These are phyloP conservation scores for Clarias fuscus DNA, from an alignment of 2,797 vertebrate species.

Conservation along the genomic window DNA sequence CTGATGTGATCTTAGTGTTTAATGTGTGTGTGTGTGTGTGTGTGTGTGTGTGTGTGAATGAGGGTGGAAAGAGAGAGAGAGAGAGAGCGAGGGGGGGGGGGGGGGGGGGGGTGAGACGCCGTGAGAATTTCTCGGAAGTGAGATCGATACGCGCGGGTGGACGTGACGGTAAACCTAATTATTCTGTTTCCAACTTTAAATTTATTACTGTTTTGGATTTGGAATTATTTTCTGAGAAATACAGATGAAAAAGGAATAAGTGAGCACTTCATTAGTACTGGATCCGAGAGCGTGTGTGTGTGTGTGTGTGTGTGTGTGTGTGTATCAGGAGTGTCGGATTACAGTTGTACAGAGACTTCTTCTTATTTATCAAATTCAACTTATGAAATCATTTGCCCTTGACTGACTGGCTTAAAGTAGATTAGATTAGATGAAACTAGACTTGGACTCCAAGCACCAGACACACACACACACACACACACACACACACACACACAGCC, in stretches of 20 bases:
- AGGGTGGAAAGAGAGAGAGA: neutral
- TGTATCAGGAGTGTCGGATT: neutral
- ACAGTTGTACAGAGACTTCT: neutral
- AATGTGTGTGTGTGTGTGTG: conserved; percentile 6
- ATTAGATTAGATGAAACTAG: neutral
- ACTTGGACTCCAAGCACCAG: neutral
- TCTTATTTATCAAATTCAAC: neutral
- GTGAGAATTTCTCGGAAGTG: neutral
- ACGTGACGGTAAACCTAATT: neutral
- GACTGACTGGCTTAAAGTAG: neutral
- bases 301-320: no score
- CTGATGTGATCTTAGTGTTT: neutral
- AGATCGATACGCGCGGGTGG: neutral
- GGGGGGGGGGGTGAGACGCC: neutral
- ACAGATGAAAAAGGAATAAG: neutral
- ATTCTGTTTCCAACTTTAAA: conserved; percentile 3
- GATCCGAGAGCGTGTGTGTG: neutral
- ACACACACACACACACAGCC: neutral
- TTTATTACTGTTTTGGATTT: neutral
- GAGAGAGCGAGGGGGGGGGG: neutral
- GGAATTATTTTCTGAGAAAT: neutral
- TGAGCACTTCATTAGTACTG: neutral
- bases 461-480: neutral
- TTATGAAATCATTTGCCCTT: no score
- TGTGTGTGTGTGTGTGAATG: conserved; percentile 7